phyloP scores from a whole-genome alignment of 2,888 invertebrate genomes.

The Ganaspis brasiliensis region DNA sequence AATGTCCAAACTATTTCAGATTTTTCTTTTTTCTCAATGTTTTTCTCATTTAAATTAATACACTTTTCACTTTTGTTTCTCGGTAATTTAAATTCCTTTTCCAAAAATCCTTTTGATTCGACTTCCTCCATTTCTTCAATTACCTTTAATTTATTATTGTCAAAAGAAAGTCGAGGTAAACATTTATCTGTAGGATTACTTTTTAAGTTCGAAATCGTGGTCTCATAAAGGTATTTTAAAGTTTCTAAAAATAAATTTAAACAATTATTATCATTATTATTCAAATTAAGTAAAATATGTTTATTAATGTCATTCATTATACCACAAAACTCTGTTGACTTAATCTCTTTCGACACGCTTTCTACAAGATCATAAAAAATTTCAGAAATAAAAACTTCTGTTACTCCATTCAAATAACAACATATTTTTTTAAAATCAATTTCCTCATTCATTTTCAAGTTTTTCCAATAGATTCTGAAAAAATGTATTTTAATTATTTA shows the following conservation, averaged over 20 bases:
- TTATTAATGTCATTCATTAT: too few species aligned
- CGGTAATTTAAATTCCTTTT: too few species aligned
- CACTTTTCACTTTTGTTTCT: not conserved
- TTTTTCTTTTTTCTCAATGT: too few species aligned
- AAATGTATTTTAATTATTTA: not conserved
- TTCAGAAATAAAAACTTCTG: not conserved
- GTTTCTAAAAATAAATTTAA: constrained; percentile 8
- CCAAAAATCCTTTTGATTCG: too few species aligned
- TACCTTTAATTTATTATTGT: not conserved
- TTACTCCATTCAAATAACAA: constrained; percentile 16
- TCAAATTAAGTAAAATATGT: not conserved
- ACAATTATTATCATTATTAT: not conserved
- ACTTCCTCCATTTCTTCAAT: not conserved
- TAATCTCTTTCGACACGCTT: not conserved
- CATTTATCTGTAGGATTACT: not conserved
- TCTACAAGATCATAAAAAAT: not conserved
- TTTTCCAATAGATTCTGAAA: not conserved
- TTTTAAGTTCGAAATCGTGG: not conserved
- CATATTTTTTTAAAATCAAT: constrained; percentile 11
- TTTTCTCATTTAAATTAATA: too few species aligned
- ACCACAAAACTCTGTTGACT: constrained; percentile 10
- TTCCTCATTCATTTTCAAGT: not conserved
- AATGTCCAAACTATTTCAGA: too few species aligned
- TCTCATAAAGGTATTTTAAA: not conserved
- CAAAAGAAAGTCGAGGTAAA: constrained; percentile 17